These are phyloP conservation scores for Drosophila cognata DNA, from an alignment of 2,888 invertebrate species.

Conservation along the genomic window DNA sequence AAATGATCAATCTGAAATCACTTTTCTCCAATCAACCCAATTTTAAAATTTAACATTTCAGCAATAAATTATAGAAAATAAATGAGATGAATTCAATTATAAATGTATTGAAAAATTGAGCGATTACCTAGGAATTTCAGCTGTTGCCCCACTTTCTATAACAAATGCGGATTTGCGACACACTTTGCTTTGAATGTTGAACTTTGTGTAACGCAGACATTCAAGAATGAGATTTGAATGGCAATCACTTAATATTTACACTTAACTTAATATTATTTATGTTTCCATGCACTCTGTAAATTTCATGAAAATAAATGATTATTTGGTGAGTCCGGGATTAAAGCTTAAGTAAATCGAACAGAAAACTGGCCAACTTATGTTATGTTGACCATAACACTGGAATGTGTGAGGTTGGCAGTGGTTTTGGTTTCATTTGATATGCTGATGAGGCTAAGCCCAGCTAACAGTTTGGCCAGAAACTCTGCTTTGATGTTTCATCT, in stretches of 20 bases:
- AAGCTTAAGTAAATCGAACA: not conserved
- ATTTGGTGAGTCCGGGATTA: not conserved
- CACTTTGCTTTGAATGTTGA: too few species aligned
- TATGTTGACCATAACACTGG: not conserved
- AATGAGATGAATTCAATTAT: too few species aligned
- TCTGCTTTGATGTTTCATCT: constrained; percentile 52
- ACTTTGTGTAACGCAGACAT: too few species aligned
- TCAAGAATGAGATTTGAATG: too few species aligned
- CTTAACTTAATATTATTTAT: not conserved
- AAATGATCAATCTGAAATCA: too few species aligned
- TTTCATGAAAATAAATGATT: not conserved
- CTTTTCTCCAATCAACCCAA: too few species aligned
- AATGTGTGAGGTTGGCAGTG: not conserved
- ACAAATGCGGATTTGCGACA: too few species aligned
- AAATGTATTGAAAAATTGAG: too few species aligned
- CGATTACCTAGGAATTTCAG: too few species aligned
- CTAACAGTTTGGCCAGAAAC: constrained; percentile 11
- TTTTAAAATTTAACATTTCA: too few species aligned
- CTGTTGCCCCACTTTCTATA: too few species aligned
- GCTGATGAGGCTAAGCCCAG: not conserved
- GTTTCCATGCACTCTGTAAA: not conserved
- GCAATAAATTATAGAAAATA: too few species aligned
- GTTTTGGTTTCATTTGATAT: not conserved
- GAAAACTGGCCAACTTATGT: not conserved
- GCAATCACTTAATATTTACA: not conserved